Percentiles rank a stretch among this genome's conserved stretches.
Conservation (phyloP, 2,888 invertebrate species). For the Trimorus sp. region DNA sequence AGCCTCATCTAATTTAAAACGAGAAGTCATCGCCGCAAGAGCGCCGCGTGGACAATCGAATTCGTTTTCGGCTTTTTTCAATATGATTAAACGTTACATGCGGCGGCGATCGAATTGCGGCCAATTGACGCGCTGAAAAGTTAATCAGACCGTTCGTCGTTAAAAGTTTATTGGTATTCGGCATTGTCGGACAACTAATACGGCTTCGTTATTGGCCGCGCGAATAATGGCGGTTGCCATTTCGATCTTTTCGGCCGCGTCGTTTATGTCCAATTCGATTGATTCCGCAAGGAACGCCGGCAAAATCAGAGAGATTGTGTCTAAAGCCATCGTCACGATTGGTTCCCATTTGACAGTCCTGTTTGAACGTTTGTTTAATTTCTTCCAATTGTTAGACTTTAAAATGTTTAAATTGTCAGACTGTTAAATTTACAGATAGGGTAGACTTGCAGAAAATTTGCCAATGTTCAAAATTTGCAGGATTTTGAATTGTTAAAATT, state of each 20-base stretch:
- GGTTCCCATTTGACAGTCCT: no score
- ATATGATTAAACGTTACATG: conserved; percentile 38
- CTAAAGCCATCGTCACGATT: no score
- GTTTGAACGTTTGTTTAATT: no score
- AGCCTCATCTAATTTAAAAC: no score
- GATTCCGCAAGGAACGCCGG: no score
- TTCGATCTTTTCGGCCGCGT: conserved; percentile 30
- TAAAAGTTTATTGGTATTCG: conserved; percentile 48
- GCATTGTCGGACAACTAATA: conserved; percentile 45
- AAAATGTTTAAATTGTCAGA: no score
- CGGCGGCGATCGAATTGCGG: conserved; percentile 24
- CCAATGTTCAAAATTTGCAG: no score
- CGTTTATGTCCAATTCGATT: conserved; percentile 21
- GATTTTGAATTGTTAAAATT: no score
- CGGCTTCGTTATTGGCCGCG: conserved; percentile 36
- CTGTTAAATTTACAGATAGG: no score
- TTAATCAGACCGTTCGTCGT: conserved; percentile 42
- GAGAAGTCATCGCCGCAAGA: background rate
- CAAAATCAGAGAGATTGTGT: no score
- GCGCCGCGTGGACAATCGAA: conserved; percentile 16
- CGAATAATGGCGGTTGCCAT: conserved; percentile 31
- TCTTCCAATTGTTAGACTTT: no score
- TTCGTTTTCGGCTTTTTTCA: conserved; percentile 33
- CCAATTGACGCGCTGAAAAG: conserved; percentile 40
- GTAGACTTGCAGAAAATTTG: no score